Percentiles rank a stretch among this genome's conserved stretches.
These are phyloP conservation scores for Chalcosyrphus nemorum DNA, from an alignment of 2,888 invertebrate genomes.

Conservation along the genomic window DNA sequence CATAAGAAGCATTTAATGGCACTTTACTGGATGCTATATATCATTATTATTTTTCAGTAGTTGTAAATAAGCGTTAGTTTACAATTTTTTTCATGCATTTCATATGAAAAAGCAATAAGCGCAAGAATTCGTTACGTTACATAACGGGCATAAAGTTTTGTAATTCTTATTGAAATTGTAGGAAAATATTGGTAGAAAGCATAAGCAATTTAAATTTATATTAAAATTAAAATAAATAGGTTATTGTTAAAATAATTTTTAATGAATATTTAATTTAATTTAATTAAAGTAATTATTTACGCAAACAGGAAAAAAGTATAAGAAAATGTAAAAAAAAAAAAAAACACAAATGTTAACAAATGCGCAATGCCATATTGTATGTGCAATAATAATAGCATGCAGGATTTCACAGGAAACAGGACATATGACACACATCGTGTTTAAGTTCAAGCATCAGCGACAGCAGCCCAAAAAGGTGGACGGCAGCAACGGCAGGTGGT, in stretches of 20 bases:
- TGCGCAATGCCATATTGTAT: constrained; percentile 33
- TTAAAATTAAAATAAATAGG: background rate
- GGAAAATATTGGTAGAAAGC: constrained; percentile 15
- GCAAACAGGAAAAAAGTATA: constrained; percentile 9
- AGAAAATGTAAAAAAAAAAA: background rate
- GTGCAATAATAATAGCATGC: constrained; percentile 62
- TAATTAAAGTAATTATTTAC: constrained; percentile 35
- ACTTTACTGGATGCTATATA: constrained; percentile 83
- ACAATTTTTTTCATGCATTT: constrained; percentile 37
- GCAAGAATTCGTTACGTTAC: background rate
- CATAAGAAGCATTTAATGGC: constrained; percentile 95
- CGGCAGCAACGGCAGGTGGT: constrained; percentile 40
- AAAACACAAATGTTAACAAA: too few species aligned
- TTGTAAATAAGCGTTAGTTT: constrained; percentile 10
- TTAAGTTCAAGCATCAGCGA: constrained; percentile 53
- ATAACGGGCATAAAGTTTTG: background rate
- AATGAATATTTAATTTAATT: constrained; percentile 33
- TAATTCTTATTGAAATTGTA: background rate
- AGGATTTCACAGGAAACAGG: constrained; percentile 39
- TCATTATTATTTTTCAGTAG: constrained; percentile 18
- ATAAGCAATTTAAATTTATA: constrained; percentile 17
- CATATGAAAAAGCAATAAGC: constrained; percentile 22
- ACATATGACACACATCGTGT: constrained; percentile 34
- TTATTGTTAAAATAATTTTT: constrained; percentile 11
- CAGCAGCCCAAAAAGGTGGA: constrained; percentile 39